Percentiles rank a stretch among this genome's conserved stretches.
Evolutionary conservation across 2,797 vertebrate genomes (phyloP).

Genomic region (Ambastaia sidthimunki): DNA sequence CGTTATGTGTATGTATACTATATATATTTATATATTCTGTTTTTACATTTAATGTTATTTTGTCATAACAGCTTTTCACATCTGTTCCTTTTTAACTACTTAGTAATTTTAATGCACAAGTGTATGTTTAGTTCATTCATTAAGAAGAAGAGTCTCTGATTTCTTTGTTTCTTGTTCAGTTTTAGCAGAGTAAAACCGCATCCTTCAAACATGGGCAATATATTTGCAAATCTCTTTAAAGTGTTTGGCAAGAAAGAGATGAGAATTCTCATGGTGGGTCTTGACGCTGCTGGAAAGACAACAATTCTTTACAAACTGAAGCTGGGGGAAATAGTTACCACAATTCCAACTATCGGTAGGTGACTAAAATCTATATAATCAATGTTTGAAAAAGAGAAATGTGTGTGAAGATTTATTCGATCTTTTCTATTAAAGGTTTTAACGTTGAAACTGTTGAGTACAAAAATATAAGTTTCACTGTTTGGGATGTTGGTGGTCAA

Average conservation of each 20-base stretch:
- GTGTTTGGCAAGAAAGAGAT: slow-evolving; percentile 96
- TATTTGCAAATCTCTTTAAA: slow-evolving; percentile 86
- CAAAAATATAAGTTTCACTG: slow-evolving; percentile 98
- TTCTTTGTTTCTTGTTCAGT: background rate
- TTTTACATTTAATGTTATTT: no score
- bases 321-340: slow-evolving; percentile 97
- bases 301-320: slow-evolving; percentile 99
- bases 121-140: background rate
- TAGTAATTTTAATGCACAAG: no score
- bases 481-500: slow-evolving; percentile 98
- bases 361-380: background rate
- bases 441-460: slow-evolving; percentile 99
- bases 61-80: no score
- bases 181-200: slow-evolving; percentile 54
- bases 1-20: no score
- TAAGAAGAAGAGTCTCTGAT: background rate
- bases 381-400: background rate
- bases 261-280: slow-evolving; percentile 97
- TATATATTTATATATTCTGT: no score
- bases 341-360: slow-evolving; percentile 97
- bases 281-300: slow-evolving; percentile 97
- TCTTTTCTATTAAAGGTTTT: slow-evolving; percentile 80
- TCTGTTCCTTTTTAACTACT: no score
- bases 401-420: background rate
- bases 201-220: slow-evolving; percentile 84